These are phyloP conservation scores for Falco cherrug DNA, from an alignment of 2,797 vertebrate genomes.

Conservation along the genomic window DNA sequence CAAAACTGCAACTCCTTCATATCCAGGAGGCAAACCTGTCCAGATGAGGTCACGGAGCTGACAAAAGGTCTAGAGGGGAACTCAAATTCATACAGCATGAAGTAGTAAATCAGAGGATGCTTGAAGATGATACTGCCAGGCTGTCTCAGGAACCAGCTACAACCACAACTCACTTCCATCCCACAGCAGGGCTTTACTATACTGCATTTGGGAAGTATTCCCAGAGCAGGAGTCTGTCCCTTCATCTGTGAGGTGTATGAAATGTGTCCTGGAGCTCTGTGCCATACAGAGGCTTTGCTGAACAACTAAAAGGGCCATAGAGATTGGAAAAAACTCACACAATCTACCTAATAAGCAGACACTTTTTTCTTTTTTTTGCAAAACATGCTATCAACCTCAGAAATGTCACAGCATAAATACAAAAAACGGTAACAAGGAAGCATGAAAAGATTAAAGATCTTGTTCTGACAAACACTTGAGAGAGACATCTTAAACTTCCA, in stretches of 20 bases:
- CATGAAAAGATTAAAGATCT: background rate
- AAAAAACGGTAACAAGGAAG: background rate
- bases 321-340: rapidly evolving
- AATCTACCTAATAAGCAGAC: background rate
- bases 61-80: background rate
- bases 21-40: background rate
- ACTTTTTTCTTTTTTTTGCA: background rate
- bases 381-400: background rate
- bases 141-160: background rate
- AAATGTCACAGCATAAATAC: background rate
- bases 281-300: background rate
- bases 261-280: background rate
- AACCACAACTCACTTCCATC: background rate
- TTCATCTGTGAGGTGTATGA: background rate
- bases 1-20: background rate
- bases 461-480: background rate
- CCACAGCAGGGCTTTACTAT: background rate
- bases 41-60: background rate
- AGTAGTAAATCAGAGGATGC: background rate
- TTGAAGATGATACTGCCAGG: background rate
- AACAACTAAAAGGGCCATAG: background rate
- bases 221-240: background rate
- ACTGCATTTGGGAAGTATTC: background rate
- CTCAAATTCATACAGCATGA: background rate
- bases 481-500: background rate